These are phyloP conservation scores for Marmota monax DNA, from an alignment of 2,113 vertebrate genomes.

Conservation along the genomic window DNA sequence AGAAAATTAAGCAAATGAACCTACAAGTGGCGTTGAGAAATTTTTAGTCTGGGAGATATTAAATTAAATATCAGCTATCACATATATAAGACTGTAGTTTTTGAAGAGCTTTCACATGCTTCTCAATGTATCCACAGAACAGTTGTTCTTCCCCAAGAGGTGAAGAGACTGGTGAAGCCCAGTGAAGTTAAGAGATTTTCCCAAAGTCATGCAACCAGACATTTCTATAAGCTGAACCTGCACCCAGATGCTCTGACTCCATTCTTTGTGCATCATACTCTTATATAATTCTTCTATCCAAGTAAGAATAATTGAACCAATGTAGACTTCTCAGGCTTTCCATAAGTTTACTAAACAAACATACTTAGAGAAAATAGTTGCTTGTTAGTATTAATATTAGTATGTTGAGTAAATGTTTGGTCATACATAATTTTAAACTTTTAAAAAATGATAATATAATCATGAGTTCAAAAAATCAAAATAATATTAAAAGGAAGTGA, in stretches of 20 bases:
- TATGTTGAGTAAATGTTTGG: neutral
- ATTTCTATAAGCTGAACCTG: neutral
- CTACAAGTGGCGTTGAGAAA: neutral
- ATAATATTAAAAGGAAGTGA: constrained; percentile 3
- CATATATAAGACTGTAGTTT: neutral
- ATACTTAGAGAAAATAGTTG: neutral
- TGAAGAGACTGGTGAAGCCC: neutral
- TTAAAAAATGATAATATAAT: neutral
- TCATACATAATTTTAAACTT: neutral
- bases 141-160: neutral
- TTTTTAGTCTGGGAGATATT: constrained; percentile 10
- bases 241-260: neutral
- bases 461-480: constrained; percentile 15
- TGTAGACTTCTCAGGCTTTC: constrained; percentile 8
- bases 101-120: neutral
- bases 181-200: neutral
- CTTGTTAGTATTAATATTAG: neutral
- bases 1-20: neutral
- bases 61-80: constrained; percentile 13
- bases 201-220: no score
- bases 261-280: neutral
- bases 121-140: neutral
- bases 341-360: constrained; percentile 20
- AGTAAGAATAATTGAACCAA: neutral
- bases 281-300: neutral